These are phyloP conservation scores for Alectoris magna DNA, from an alignment of 2,797 vertebrate genomes.

Conservation along the genomic window DNA sequence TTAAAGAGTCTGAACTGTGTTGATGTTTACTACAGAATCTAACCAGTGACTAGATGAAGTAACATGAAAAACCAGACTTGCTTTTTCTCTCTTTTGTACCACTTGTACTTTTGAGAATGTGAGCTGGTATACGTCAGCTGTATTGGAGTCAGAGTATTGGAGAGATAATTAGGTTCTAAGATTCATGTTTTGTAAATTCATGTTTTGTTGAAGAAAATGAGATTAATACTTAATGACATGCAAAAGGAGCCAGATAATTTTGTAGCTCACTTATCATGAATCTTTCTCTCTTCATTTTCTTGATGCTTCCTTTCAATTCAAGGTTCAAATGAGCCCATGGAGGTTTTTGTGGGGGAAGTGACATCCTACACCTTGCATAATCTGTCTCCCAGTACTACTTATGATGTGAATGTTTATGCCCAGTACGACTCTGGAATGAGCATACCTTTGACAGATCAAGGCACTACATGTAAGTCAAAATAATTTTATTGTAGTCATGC, in stretches of 20 bases:
- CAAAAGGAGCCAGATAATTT: not conserved
- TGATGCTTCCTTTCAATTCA: constrained; percentile 31
- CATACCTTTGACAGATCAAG: constrained; percentile 86
- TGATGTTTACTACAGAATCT: not conserved
- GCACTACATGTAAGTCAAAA: constrained; percentile 90
- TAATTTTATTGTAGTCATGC: not conserved
- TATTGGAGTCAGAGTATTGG: no score
- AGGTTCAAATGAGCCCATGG: constrained; percentile 86
- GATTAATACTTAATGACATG: not conserved
- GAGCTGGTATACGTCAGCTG: not conserved
- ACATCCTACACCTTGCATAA: constrained; percentile 92
- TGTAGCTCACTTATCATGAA: not conserved
- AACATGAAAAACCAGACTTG: not conserved
- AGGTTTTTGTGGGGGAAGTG: constrained; percentile 94
- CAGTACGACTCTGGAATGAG: constrained; percentile 92
- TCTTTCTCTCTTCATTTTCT: not conserved
- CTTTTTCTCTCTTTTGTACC: not conserved
- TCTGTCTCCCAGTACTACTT: constrained; percentile 91
- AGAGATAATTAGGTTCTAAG: not conserved
- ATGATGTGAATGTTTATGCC: constrained; percentile 91
- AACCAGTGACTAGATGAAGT: not conserved
- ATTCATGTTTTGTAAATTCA: no score
- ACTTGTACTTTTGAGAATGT: not conserved
- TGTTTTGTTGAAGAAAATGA: not conserved
- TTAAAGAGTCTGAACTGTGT: not conserved